Evolutionary conservation across 2,888 invertebrate genomes (phyloP).

Genomic region (Arrhopalites spinosus): DNA sequence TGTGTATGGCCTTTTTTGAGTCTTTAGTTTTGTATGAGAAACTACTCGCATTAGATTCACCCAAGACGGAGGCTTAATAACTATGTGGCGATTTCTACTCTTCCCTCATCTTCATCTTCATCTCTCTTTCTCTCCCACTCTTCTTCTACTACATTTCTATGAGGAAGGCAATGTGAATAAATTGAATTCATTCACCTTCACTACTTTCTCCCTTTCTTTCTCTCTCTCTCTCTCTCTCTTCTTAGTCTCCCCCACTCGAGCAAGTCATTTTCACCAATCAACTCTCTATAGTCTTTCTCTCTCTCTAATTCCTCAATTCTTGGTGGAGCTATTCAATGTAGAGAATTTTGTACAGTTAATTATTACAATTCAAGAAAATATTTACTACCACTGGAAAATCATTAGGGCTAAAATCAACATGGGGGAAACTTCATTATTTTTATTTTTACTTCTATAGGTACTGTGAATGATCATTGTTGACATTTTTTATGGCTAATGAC

Average conservation of each 20-base stretch:
- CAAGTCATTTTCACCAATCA: neutral
- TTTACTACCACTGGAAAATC: no score
- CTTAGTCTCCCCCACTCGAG: neutral
- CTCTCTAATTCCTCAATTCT: neutral
- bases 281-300: neutral
- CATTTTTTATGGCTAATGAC: no score
- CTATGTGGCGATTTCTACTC: constrained; percentile 9
- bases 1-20: neutral
- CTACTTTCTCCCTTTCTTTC: no score
- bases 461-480: no score
- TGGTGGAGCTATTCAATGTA: neutral
- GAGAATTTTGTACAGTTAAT: no score
- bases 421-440: no score
- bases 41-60: neutral
- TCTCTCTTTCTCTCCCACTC: neutral
- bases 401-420: no score
- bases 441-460: no score
- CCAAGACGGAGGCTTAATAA: constrained; percentile 19
- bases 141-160: neutral
- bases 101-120: neutral
- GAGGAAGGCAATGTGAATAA: constrained; percentile 24
- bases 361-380: no score
- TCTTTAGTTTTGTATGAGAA: neutral
- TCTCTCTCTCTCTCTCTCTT: neutral
- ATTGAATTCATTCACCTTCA: constrained; percentile 30